Evolutionary conservation across 2,113 vertebrate species (phyloP).

Genomic region (Oceanodroma tethys): DNA sequence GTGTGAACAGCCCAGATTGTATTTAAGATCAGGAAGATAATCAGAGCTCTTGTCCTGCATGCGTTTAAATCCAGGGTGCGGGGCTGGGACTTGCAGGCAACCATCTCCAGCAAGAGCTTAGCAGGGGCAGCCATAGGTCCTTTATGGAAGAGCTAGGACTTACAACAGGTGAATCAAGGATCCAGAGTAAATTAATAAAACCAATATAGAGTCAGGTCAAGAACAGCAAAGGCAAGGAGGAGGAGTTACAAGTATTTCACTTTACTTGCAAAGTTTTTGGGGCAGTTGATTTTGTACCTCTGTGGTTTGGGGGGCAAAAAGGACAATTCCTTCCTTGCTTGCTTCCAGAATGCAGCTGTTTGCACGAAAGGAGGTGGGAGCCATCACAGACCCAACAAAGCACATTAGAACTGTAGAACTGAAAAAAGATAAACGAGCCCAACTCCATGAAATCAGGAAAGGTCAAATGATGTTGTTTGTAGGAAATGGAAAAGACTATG

Average conservation of each 20-base stretch:
- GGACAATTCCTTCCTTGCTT: background rate
- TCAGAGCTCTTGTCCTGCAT: background rate
- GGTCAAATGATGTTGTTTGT: background rate
- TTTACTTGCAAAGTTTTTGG: background rate
- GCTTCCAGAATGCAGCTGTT: background rate
- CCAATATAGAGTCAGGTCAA: background rate
- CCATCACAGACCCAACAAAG: background rate
- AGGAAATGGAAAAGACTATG: background rate
- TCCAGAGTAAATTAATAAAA: slow-evolving; percentile 35
- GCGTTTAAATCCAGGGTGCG: background rate
- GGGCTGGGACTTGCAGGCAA: background rate
- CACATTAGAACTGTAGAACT: background rate
- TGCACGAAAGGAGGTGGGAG: background rate
- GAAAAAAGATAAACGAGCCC: background rate
- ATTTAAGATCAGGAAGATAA: background rate
- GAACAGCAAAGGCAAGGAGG: background rate
- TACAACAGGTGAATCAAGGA: slow-evolving; percentile 17
- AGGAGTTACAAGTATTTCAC: background rate
- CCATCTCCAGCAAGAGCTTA: background rate
- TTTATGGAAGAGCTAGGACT: background rate
- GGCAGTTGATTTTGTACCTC: background rate
- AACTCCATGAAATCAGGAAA: background rate
- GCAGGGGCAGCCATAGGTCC: background rate
- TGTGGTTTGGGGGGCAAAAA: background rate
- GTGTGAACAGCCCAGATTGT: background rate